Evolutionary conservation across 2,888 invertebrate species (phyloP).

Genomic region (Chrysotoxum bicinctum): DNA sequence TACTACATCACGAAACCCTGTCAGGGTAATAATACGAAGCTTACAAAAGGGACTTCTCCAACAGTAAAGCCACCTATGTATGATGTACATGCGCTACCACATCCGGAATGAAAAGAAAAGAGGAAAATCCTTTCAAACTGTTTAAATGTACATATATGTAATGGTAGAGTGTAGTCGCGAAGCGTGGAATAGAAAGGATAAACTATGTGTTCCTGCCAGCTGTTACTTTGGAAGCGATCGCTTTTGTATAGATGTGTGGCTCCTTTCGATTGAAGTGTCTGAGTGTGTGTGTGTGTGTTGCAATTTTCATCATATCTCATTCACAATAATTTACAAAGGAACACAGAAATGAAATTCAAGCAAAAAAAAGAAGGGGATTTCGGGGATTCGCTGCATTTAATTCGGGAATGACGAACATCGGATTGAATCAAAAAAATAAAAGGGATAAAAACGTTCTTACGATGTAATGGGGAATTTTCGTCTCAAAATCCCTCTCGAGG

Average conservation of each 20-base stretch:
- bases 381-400: conserved; percentile 19
- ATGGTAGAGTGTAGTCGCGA: conserved; percentile 16
- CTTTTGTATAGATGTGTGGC: neutral
- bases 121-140: conserved; percentile 25
- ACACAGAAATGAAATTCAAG: neutral
- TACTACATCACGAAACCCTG: neutral
- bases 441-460: neutral
- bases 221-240: conserved; percentile 25
- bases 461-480: neutral
- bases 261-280: neutral
- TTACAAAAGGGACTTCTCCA: conserved; percentile 40
- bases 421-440: neutral
- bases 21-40: conserved; percentile 50
- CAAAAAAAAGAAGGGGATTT: neutral
- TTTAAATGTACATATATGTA: too few relatives aligned
- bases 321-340: conserved; percentile 9
- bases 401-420: conserved; percentile 5
- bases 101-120: conserved; percentile 31
- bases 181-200: conserved; percentile 36
- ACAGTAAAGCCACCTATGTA: neutral
- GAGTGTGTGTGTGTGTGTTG: neutral
- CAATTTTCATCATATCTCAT: conserved; percentile 20
- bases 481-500: neutral
- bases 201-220: conserved; percentile 32
- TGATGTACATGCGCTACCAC: conserved; percentile 6